A percentile compares a stretch with the other conserved stretches of the same genome.
phyloP scores from a whole-genome alignment of 2,797 vertebrate species.

The Stomatorhinus walkeri region DNA sequence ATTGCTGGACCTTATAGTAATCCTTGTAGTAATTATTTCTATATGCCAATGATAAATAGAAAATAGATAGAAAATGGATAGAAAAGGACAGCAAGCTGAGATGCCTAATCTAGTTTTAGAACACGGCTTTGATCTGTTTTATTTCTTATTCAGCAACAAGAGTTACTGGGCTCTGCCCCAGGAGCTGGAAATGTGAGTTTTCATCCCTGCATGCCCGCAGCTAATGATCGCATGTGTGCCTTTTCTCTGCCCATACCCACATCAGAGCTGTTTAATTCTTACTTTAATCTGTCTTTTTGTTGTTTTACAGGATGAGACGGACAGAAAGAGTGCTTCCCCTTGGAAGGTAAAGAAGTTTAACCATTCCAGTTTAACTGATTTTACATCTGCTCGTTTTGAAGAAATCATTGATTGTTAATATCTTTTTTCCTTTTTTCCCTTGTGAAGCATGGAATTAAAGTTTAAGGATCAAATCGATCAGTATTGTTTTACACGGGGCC shows the following conservation, averaged over 20 bases:
- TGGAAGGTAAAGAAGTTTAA: slow-evolving; percentile 82
- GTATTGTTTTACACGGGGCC: too few relatives aligned
- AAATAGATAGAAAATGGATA: background rate
- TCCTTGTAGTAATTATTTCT: background rate
- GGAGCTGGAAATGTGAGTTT: slow-evolving; percentile 49
- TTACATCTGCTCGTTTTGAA: background rate
- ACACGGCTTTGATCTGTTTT: background rate
- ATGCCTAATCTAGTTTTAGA: background rate
- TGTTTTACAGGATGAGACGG: slow-evolving; percentile 77
- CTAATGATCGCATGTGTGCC: background rate
- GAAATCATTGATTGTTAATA: background rate
- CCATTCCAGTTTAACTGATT: background rate
- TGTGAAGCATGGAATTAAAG: background rate
- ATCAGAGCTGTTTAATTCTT: background rate
- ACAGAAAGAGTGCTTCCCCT: slow-evolving; percentile 84
- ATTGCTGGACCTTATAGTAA: background rate
- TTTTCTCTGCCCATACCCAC: background rate
- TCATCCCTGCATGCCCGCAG: background rate
- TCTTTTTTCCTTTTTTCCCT: background rate
- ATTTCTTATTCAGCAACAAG: slow-evolving; percentile 53
- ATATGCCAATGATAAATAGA: background rate
- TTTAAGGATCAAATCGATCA: background rate
- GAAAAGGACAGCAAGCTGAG: background rate
- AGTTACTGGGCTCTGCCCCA: slow-evolving; percentile 53
- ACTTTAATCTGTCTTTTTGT: slow-evolving; percentile 8